Evolutionary conservation across 2,888 invertebrate species (phyloP), one percentile per base, ranked within the genome.

Genomic region (Lepidocyrtoides sp.): DNA sequence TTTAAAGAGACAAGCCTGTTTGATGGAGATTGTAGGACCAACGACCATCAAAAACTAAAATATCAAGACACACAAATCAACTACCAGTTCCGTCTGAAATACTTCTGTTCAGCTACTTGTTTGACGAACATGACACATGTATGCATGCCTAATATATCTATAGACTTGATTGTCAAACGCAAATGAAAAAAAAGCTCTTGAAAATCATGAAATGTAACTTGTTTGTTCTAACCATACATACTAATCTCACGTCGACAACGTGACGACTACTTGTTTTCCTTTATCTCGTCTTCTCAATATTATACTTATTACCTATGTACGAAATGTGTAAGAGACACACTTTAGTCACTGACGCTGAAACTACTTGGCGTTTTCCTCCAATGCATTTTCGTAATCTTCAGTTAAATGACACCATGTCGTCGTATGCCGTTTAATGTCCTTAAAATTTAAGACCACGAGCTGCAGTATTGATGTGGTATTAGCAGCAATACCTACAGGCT

Each of bases 21-120:
- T 54, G 69, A 72, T 72, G 36, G 54, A 85, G 29, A n/a, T 79
- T 32, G 79, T 10, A 86, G 29, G 32, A 36, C 57, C 69, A 63
- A 77, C n/a, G n/a, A 26, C 41, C 83, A 66, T 23, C 44, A 48
- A 77, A 14, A 85, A 29, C 86, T 44, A 77, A 86, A 41, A 66
- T n/a, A 10, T 8, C 10, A 66, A 57, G 23, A 57, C 17, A 66
- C 36, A 66, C 60, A 60, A 60, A 23, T 60, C 60, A 23, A 26
- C 26, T 5, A 26, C n/a, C 60, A 60, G 23, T 0, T 60, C n/a
- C n/a, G n/a, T n/a, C n/a, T 36, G 36, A 36, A 66, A 66, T 36
- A 66, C 66, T 57, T 57, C 29, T 32, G 66, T 66, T n/a, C 32
- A 32, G n/a, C 32, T n/a, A 36, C 66, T 32, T 23, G 23, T 10